A percentile compares a stretch with the other conserved stretches of the same genome.
These are phyloP conservation scores for Irena cyanogastra DNA, from an alignment of 2,113 vertebrate genomes.

Conservation along the genomic window DNA sequence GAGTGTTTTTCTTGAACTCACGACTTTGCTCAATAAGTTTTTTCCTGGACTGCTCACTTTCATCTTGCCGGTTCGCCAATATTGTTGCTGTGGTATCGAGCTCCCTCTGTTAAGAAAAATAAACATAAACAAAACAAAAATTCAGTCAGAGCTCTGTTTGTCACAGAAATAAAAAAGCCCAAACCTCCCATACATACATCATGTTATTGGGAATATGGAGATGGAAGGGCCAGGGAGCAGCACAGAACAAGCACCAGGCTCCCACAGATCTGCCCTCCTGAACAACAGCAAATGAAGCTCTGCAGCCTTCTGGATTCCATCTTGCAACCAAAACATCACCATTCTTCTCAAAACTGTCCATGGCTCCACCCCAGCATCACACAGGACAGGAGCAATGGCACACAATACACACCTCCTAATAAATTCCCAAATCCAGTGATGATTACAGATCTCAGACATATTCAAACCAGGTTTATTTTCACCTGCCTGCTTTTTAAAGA, in stretches of 20 bases:
- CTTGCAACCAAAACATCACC: not conserved
- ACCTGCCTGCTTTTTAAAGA: not conserved
- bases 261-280: not conserved
- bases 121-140: not conserved
- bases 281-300: not conserved
- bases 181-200: accelerated
- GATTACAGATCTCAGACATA: not conserved
- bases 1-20: constrained; percentile 99
- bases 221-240: not conserved
- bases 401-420: not conserved
- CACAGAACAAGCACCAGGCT: not conserved
- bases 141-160: not conserved
- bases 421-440: not conserved
- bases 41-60: constrained; percentile 97
- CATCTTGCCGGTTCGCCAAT: constrained; percentile 98
- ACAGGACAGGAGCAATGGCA: not conserved
- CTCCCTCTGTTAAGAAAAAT: constrained; percentile 84
- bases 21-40: constrained; percentile 98
- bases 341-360: not conserved
- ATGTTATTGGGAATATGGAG: not conserved
- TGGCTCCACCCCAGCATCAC: not conserved
- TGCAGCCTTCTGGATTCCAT: not conserved
- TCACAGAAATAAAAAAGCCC: not conserved
- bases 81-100: constrained; percentile 95
- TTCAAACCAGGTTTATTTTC: not conserved